Base-by-base conservation (phyloP, 1,140 invertebrate species). In the Zaprionus lachaisei region DNA sequence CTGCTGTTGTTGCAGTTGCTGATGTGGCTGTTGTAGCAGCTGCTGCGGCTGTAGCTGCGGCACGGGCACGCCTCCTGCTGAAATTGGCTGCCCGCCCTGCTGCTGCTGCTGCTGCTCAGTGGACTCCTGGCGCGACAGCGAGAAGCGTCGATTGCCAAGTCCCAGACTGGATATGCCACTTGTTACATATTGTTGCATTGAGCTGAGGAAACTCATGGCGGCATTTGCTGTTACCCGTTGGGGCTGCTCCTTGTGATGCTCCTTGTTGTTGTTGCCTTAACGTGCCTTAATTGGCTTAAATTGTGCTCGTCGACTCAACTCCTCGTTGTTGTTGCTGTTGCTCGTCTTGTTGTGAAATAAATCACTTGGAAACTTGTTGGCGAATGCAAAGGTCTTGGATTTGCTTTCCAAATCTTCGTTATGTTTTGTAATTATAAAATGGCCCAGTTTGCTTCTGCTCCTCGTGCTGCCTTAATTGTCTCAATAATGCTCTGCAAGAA, bases 121-220 rank as follows among this genome's bases (percentile, higher is more conserved):
- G 3, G 95, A 95, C 51, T 95, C 94, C 79, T 96, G 96, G 5
- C 95, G 94, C n/a, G 95, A 94, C 60, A 96, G 94, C 2, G 96
- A 96, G 81, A 96, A 97, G 73, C 96, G 94, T 73, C 96, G 96
- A 37, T 96, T 96, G 68, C 96, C 96, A n/a, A 97, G 93, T 38
- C 94, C 95, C 64, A 97, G 92, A 80, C 95, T 96, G 12, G 96
- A 96, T 66, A 97, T 96, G 81, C 96, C 96, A 91, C 95, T 95
- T 72, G 95, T 95, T 85, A 97, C 96, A 92, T 96, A 96, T 91
- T 97, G 96, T 81, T 96, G 96, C 71, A 97, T 92, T 9, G 96
- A 96, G 84, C 95, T 96, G 89, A 97, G 95, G 94, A 97, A 97
- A 94, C 96, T 97, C 96, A 97, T 97, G 80, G 77, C 86, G 90